These are phyloP conservation scores for Stercorarius parasiticus DNA, from an alignment of 2,113 vertebrate genomes.

Conservation along the genomic window DNA sequence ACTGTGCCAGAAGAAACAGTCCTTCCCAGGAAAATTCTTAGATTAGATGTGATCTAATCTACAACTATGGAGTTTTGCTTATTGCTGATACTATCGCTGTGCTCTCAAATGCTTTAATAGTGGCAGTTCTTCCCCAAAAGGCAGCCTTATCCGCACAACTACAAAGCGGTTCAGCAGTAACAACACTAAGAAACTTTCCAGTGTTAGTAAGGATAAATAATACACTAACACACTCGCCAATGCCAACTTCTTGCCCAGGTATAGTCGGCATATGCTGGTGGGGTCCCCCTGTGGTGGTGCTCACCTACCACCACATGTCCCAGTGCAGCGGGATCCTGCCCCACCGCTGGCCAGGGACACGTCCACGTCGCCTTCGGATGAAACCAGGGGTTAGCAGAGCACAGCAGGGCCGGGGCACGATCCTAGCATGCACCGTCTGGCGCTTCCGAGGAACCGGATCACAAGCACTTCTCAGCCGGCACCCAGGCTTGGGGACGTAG, in stretches of 20 bases:
- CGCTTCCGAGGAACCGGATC: neutral
- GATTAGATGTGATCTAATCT: neutral
- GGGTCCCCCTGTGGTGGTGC: accelerated
- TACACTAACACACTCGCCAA: neutral
- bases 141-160: neutral
- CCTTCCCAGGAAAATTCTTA: neutral
- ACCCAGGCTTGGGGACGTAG: neutral
- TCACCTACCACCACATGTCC: neutral
- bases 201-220: neutral
- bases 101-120: neutral
- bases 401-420: neutral
- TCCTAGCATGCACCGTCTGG: neutral
- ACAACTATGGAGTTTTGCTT: neutral
- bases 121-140: neutral
- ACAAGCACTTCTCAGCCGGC: neutral
- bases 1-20: neutral
- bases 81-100: neutral
- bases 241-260: neutral
- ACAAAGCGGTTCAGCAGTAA: neutral
- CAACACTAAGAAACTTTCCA: neutral
- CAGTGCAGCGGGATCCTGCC: neutral
- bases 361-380: accelerated
- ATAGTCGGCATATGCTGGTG: neutral
- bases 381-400: neutral
- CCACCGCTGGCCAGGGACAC: accelerated